Evolutionary conservation across 2,888 invertebrate species (phyloP), one percentile per base, ranked within the genome.

Genomic region (Hermaeophaga mercurialis): DNA sequence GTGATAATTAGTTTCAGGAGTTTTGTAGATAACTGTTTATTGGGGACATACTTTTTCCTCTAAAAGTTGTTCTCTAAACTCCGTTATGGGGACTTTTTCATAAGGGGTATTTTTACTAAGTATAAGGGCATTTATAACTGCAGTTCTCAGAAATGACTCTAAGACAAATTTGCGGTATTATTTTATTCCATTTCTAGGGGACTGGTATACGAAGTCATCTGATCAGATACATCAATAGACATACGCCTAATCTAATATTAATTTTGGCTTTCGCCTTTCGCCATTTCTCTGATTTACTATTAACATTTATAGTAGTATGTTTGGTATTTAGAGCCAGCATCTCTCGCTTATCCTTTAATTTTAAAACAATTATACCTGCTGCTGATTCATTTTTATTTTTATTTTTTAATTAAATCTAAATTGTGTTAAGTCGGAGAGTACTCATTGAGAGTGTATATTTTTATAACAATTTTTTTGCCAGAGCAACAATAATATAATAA

Each of bases 41-140:
- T 38, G 38, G 38, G 38, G 8, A 38, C 5, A 38, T 17, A 38
- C 17, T 38, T 18, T 38, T 18, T 9, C 18, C 18, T 38, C 38
- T 38, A 38, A 18, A 38, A 38, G 5, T 38, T 18, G 3, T 38
- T 38, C 17, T 38, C 38, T 9, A 18, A 38, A 38, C 18, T 38
- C 18, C 38, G 38, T 38, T 38, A 38, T 38, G 38, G 38, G n/a
- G 6, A 18, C 3, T 18, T 38, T 38, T 17, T 3, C 38, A 36
- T 14, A 2, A 36, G 15, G 9, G 36, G 14, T 36, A 36, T 18
- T 38, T 17, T 17, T 18, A 17, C 6, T 18, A 7, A 38, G n/a
- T 38, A 38, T 18, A 38, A 24, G 41, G 11, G 41, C 24, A 41
- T 41, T 41, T 12, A 41, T 24, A 41, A 41, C 12, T 2, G 41